Evolutionary conservation across 1,140 invertebrate genomes (phyloP).

Genomic region (Leucophenga varia): DNA sequence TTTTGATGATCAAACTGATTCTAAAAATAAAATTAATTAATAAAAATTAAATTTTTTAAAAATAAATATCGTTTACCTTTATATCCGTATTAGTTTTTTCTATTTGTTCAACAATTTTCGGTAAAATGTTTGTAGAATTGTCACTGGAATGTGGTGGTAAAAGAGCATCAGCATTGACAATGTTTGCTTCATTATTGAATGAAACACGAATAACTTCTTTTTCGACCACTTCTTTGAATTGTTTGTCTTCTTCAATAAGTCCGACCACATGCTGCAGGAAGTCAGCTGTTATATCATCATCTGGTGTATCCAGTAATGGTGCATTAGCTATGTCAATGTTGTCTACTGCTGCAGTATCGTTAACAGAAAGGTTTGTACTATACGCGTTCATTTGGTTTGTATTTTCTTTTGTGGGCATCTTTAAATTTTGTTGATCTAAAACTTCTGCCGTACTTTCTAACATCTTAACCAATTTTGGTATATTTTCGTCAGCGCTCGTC

Average conservation of each 20-base stretch:
- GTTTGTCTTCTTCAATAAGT: slow-evolving; percentile 66
- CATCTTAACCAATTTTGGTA: slow-evolving; percentile 54
- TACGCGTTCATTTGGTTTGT: neutral
- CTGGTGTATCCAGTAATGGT: slow-evolving; percentile 34
- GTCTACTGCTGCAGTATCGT: slow-evolving; percentile 10
- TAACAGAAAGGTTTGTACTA: neutral
- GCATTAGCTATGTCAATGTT: slow-evolving; percentile 30
- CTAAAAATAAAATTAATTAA: too few species aligned
- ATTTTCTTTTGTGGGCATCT: neutral
- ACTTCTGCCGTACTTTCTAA: slow-evolving; percentile 43
- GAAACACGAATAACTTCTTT: slow-evolving; percentile 58
- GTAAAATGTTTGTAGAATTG: too few species aligned
- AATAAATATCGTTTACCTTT: too few species aligned
- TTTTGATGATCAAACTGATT: too few species aligned
- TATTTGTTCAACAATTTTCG: too few species aligned
- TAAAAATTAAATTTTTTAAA: too few species aligned
- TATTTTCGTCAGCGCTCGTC: slow-evolving; percentile 36
- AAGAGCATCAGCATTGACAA: too few species aligned
- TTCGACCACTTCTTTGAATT: slow-evolving; percentile 68
- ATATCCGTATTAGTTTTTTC: too few species aligned
- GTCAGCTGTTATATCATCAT: slow-evolving; percentile 68
- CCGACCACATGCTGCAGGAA: slow-evolving; percentile 69
- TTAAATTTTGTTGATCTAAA: slow-evolving; percentile 16
- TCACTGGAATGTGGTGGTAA: too few species aligned
- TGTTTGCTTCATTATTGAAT: too few species aligned